Percentiles rank a stretch among this genome's conserved stretches.
Conservation (phyloP, 2,797 vertebrate genomes). For the Sandelia bainsii region DNA sequence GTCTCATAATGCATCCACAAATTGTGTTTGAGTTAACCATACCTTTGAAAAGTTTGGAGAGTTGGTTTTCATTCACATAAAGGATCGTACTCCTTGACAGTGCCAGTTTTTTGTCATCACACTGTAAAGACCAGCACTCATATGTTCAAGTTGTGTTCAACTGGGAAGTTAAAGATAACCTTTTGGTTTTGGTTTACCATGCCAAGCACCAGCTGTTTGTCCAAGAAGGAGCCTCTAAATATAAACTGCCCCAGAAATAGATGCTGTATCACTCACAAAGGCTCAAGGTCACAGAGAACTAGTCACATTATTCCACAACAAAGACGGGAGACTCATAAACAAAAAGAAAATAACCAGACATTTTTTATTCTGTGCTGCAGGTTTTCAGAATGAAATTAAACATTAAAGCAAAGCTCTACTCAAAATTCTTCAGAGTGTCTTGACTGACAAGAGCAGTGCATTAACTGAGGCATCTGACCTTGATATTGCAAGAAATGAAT, state of each 20-base stretch:
- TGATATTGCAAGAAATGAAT: not conserved
- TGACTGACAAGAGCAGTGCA: not conserved
- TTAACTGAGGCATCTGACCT: conserved; percentile 7
- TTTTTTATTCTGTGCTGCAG: not conserved
- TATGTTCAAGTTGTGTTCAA: conserved; percentile 7
- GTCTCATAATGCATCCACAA: not conserved
- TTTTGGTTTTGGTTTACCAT: conserved; percentile 39
- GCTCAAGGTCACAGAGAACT: conserved; percentile 20
- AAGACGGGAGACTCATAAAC: not conserved
- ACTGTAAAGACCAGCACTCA: not conserved
- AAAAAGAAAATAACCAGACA: not conserved
- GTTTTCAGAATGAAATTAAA: not conserved
- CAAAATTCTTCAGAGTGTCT: not conserved
- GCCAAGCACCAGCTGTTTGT: conserved; percentile 53
- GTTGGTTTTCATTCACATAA: not conserved
- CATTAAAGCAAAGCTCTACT: not conserved
- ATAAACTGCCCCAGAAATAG: conserved; percentile 74
- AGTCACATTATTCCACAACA: conserved; percentile 13
- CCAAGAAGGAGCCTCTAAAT: conserved; percentile 68
- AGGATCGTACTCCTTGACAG: not conserved
- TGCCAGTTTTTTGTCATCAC: conserved; percentile 6
- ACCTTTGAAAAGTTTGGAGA: not conserved
- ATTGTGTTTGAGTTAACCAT: too few species aligned
- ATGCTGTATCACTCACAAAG: conserved; percentile 41
- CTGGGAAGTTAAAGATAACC: conserved; percentile 24